These are phyloP conservation scores for Vanessa cardui DNA, from an alignment of 2,888 invertebrate species.

Conservation along the genomic window DNA sequence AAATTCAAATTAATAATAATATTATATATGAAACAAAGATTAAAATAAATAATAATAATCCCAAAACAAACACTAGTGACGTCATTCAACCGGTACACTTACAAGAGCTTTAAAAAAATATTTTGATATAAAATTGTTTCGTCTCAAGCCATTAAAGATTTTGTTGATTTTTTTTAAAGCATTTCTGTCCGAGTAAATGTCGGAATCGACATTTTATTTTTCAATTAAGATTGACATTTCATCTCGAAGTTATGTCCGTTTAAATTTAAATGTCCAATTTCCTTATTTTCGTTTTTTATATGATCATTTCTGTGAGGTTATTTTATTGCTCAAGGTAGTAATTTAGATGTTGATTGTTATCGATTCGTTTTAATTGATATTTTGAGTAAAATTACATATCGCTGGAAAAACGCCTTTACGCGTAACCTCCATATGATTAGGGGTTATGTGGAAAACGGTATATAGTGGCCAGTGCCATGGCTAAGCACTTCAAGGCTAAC, in stretches of 20 bases:
- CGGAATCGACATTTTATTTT: constrained; percentile 5
- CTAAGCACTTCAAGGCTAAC: too few species aligned
- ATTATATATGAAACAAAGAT: too few species aligned
- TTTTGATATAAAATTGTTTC: constrained; percentile 8
- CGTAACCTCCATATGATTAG: too few species aligned
- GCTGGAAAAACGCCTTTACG: too few species aligned
- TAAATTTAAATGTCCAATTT: constrained; percentile 5
- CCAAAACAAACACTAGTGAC: not conserved
- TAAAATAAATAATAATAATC: too few species aligned
- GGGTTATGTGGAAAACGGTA: too few species aligned
- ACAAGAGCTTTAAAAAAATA: not conserved
- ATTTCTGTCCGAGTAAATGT: not conserved
- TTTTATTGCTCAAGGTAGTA: not conserved
- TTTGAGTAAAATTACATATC: not conserved
- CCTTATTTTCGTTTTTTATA: not conserved
- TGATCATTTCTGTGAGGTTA: not conserved
- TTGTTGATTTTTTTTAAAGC: constrained; percentile 2
- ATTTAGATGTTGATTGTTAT: not conserved
- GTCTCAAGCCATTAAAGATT: constrained; percentile 13
- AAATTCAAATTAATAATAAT: too few species aligned
- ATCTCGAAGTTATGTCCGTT: constrained; percentile 1
- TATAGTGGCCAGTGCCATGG: too few species aligned
- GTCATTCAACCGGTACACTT: not conserved
- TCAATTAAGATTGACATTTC: constrained; percentile 26
- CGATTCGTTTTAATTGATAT: not conserved